Evolutionary conservation across 2,113 vertebrate species (phyloP), one percentile per base, ranked within the genome.

Genomic region (Periophthalmodon schlosseri): DNA sequence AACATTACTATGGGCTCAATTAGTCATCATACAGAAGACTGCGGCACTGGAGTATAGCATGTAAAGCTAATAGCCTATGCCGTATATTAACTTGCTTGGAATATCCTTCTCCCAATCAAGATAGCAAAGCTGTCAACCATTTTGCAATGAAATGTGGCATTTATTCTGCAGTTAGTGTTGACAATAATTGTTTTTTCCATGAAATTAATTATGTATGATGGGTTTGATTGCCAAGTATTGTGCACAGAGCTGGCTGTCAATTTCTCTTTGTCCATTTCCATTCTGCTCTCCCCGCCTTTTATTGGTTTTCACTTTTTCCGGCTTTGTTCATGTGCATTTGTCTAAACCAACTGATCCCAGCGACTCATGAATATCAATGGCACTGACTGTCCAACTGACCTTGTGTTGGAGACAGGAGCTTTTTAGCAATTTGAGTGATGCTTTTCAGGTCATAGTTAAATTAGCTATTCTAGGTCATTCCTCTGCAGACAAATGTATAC

Each of bases 311-410:
- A 20, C 39, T 67, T 46, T 21, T 23, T 46, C 13, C 39, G 16
- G n/a, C 39, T 49, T 68, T 68, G 66, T 68, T 44, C 46, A 12
- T 9, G 46, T 14, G n/a, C 39, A 14, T 23, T 49, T 46, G 44
- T 68, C 66, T 23, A 44, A 28, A 68, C 44, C 44, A 49, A 68
- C 44, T 49, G 66, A 68, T 68, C 44, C 66, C 44, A 6, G 39
- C 15, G 66, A 46, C 66, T 68, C 66, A 68, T 68, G 66, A 68
- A 68, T 68, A 68, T 68, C 66, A 68, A 68, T 68, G 14, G 66
- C n/a, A 18, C 66, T 28, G 16, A 68, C 66, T 68, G 66, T 68
- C 66, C n/a, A 15, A 28, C 66, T 68, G 66, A 68, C 66, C 66
- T 68, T 68, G 66, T 21, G 39, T 14, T 24, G 23, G 46, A 68